Conservation (phyloP, 2,113 vertebrate species). For the Salvelinus fontinalis region DNA sequence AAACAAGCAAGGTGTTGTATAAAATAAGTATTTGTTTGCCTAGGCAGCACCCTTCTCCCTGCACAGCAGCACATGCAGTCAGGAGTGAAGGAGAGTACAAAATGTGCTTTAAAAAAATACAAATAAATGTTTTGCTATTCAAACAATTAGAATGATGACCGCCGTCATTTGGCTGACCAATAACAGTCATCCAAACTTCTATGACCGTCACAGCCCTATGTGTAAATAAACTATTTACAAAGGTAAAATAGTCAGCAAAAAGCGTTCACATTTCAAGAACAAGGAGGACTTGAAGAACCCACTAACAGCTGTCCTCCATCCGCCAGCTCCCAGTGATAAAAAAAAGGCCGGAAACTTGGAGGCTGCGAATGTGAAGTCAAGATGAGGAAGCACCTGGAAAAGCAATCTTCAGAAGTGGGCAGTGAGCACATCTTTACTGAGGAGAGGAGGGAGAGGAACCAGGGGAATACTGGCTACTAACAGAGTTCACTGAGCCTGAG, state of each 20-base stretch:
- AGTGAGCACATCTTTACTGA: not conserved
- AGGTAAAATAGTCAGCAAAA: not conserved
- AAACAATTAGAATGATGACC: no score
- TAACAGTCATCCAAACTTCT: no score
- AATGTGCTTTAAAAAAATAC: no score
- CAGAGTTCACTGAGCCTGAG: not conserved
- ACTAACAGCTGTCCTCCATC: constrained; percentile 2
- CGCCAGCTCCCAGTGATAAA: not conserved
- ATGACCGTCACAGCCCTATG: no score
- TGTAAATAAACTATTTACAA: no score
- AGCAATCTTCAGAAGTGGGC: constrained; percentile 3
- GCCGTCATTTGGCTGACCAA: no score
- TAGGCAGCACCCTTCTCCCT: no score
- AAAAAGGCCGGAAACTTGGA: not conserved
- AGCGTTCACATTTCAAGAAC: not conserved
- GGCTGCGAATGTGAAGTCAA: not conserved
- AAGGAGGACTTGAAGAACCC: not conserved
- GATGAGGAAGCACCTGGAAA: constrained; percentile 11
- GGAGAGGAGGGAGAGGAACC: not conserved
- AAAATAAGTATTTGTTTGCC: no score
- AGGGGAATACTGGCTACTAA: not conserved
- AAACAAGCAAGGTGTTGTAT: no score
- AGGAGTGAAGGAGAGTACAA: no score
- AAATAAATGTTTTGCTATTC: no score
- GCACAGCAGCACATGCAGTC: no score